Conservation (phyloP, 2,113 vertebrate genomes). For the Pachypanchax playfairii region DNA sequence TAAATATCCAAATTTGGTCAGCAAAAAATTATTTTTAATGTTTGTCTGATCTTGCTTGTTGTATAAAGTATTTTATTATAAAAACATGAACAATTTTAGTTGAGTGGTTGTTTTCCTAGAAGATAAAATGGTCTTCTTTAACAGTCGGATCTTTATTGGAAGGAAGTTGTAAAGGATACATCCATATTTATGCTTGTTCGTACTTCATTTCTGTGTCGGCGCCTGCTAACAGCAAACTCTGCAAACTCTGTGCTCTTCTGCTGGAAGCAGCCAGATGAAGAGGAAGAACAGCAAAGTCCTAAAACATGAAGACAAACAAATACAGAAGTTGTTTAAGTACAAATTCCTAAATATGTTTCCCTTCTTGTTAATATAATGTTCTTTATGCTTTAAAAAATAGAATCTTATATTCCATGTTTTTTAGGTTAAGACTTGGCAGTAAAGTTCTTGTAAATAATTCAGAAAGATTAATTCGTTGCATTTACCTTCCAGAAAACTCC, state of each 20-base stretch:
- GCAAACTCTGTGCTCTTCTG: slow-evolving; percentile 67
- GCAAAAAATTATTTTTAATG: no score
- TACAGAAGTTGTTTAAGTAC: no score
- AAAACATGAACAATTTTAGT: no score
- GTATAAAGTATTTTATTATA: no score
- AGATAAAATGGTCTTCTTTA: not conserved
- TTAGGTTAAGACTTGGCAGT: not conserved
- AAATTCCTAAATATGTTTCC: not conserved
- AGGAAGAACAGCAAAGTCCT: slow-evolving; percentile 58
- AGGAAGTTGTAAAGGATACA: not conserved
- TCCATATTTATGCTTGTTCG: slow-evolving; percentile 4
- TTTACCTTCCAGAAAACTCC: slow-evolving; percentile 43
- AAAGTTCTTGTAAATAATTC: not conserved
- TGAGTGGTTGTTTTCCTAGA: no score
- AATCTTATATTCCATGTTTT: not conserved
- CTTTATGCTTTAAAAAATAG: no score
- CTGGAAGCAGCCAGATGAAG: slow-evolving; percentile 76
- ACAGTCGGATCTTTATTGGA: not conserved
- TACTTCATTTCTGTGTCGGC: slow-evolving; percentile 78
- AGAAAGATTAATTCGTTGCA: not conserved
- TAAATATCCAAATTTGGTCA: no score
- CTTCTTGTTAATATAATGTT: not conserved
- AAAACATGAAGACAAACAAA: slow-evolving; percentile 9
- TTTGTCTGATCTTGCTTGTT: no score
- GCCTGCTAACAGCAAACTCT: slow-evolving; percentile 64